Evolutionary conservation across 2,888 invertebrate genomes (phyloP).

Genomic region (Thecophora atra): DNA sequence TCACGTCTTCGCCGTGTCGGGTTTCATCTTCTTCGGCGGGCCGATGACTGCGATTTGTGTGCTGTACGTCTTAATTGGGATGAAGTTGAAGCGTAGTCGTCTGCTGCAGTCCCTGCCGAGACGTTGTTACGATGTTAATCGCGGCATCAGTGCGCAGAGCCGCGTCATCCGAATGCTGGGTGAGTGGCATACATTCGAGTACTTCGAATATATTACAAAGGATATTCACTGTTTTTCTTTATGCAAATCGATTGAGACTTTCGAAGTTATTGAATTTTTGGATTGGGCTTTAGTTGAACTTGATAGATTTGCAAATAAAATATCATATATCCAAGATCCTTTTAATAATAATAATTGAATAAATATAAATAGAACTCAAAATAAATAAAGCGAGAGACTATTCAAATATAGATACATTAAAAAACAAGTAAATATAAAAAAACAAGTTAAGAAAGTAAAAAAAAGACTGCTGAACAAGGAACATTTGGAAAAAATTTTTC

Average conservation of each 20-base stretch:
- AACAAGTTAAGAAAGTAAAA: too few relatives aligned
- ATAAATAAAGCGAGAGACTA: too few relatives aligned
- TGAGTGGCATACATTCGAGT: constrained; percentile 62
- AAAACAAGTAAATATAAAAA: too few relatives aligned
- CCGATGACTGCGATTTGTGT: constrained; percentile 89
- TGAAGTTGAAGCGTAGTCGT: constrained; percentile 75
- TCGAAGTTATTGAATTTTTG: background rate
- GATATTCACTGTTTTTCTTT: too few relatives aligned
- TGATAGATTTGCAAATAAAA: background rate
- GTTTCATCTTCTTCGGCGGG: constrained; percentile 83
- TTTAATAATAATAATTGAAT: too few relatives aligned
- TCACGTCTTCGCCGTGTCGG: constrained; percentile 82
- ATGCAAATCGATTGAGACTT: background rate
- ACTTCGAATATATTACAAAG: too few relatives aligned
- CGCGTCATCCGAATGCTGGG: constrained; percentile 83
- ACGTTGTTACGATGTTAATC: constrained; percentile 63
- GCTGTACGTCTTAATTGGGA: constrained; percentile 80
- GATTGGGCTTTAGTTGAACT: background rate
- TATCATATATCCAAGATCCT: too few relatives aligned
- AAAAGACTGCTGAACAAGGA: too few relatives aligned
- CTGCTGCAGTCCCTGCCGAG: constrained; percentile 72
- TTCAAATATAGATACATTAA: too few relatives aligned
- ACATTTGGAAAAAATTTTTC: too few relatives aligned
- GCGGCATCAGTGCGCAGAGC: constrained; percentile 71
- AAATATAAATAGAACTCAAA: too few relatives aligned